Percentiles rank a stretch among this genome's conserved stretches.
Evolutionary conservation across 2,797 vertebrate species (phyloP).

Genomic region (Ateles fusciceps): DNA sequence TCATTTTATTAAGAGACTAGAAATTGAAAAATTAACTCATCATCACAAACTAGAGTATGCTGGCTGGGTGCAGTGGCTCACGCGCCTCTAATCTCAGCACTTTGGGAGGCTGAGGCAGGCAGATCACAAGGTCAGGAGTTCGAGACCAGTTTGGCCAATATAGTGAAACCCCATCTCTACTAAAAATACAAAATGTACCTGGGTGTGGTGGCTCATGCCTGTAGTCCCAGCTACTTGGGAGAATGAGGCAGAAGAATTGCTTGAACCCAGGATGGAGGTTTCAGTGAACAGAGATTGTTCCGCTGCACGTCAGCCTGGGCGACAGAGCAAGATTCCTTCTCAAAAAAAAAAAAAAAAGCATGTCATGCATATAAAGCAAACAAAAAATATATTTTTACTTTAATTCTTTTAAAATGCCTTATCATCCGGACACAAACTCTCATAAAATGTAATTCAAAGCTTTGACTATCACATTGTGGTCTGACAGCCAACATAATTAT

Average conservation of each 20-base stretch:
- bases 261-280: not conserved
- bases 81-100: accelerated
- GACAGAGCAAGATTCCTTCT: not conserved
- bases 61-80: not conserved
- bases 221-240: not conserved
- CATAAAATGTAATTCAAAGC: slow-evolving; percentile 6
- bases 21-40: not conserved
- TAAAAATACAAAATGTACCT: not conserved
- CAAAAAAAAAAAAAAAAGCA: not conserved
- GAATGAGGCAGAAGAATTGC: not conserved
- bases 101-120: not conserved
- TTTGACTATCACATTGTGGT: slow-evolving; percentile 3
- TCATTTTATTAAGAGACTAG: not conserved
- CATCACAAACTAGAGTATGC: not conserved
- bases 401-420: not conserved
- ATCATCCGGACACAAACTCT: not conserved
- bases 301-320: not conserved
- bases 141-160: not conserved
- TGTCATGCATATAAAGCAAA: not conserved
- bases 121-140: not conserved
- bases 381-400: not conserved
- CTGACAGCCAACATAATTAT: not conserved
- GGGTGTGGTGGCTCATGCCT: too few relatives aligned
- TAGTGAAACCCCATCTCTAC: not conserved
- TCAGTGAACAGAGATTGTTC: not conserved